These are phyloP conservation scores for Hylyphantes graminicola DNA, from an alignment of 1,140 invertebrate species.

Conservation along the genomic window DNA sequence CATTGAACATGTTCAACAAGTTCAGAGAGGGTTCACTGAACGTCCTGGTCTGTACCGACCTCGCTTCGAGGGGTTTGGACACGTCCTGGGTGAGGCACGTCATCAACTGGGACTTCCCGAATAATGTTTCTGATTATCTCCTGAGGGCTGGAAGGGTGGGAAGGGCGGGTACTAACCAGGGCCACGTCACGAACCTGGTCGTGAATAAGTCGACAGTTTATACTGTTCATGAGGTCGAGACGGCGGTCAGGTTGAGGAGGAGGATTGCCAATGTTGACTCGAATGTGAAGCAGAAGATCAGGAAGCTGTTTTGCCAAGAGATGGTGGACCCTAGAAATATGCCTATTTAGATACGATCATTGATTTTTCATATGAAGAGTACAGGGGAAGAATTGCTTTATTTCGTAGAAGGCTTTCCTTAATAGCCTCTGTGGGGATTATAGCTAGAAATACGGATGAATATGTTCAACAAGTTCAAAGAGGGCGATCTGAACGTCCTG, in stretches of 20 bases:
- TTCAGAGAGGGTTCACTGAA: conserved; percentile 78
- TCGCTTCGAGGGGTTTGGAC: conserved; percentile 89
- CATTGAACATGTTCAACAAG: conserved; percentile 73
- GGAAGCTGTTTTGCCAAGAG: conserved; percentile 4
- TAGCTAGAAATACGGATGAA: conserved; percentile 56
- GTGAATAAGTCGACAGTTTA: conserved; percentile 54
- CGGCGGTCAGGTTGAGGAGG: conserved; percentile 25
- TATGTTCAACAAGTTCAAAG: conserved; percentile 78
- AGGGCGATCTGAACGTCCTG: conserved; percentile 77
- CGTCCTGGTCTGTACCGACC: conserved; percentile 86
- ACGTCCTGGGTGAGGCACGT: conserved; percentile 81
- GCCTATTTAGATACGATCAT: no score
- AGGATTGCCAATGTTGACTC: conserved; percentile 49
- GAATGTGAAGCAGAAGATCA: conserved; percentile 55
- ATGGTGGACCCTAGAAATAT: no score
- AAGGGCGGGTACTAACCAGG: conserved; percentile 74
- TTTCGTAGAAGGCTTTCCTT: no score
- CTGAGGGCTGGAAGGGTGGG: conserved; percentile 91
- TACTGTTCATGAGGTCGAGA: conserved; percentile 58
- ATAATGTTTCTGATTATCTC: conserved; percentile 89
- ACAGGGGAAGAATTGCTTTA: no score
- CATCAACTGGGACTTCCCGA: conserved; percentile 94
- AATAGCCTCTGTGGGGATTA: no score
- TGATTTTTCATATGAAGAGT: no score
- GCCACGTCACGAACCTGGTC: conserved; percentile 61